A percentile compares a stretch with the other conserved stretches of the same genome.
These are phyloP conservation scores for Clepsis dumicolana DNA, from an alignment of 2,888 invertebrate species.

Conservation along the genomic window DNA sequence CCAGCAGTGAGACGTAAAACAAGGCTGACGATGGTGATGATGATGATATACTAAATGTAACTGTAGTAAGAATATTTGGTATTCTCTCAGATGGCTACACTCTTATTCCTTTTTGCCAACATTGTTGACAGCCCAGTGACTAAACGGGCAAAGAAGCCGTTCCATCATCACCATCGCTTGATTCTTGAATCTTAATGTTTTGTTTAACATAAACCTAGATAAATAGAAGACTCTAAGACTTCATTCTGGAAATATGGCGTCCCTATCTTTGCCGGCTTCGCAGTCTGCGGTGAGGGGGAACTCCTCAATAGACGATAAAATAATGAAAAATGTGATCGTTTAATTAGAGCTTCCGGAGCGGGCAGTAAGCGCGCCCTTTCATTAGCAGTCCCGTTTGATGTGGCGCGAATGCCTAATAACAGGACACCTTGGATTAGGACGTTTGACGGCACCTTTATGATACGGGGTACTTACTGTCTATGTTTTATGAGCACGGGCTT, in stretches of 20 bases:
- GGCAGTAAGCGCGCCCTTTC: slow-evolving; percentile 60
- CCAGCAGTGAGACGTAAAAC: too few relatives aligned
- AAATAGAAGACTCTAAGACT: not conserved
- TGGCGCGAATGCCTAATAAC: slow-evolving; percentile 62
- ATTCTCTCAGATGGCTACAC: too few relatives aligned
- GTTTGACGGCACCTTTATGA: slow-evolving; percentile 50
- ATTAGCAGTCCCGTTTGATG: slow-evolving; percentile 65
- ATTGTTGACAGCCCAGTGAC: too few relatives aligned
- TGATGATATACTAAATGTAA: too few relatives aligned
- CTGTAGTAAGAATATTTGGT: too few relatives aligned
- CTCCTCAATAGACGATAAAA: slow-evolving; percentile 64
- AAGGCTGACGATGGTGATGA: too few relatives aligned
- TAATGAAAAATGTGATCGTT: slow-evolving; percentile 77
- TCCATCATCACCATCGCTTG: too few relatives aligned
- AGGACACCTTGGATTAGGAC: slow-evolving; percentile 63
- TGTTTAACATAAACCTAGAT: too few relatives aligned
- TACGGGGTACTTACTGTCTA: slow-evolving; percentile 15
- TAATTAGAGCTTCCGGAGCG: slow-evolving; percentile 75
- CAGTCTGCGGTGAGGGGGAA: slow-evolving; percentile 58
- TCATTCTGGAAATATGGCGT: not conserved
- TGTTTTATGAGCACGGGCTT: slow-evolving; percentile 44
- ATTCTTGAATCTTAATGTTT: too few relatives aligned
- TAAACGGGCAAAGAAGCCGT: too few relatives aligned
- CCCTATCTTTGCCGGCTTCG: slow-evolving; percentile 49
- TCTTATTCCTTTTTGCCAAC: too few relatives aligned